A percentile compares a stretch with the other conserved stretches of the same genome.
phyloP scores from a whole-genome alignment of 2,797 vertebrate species.

The Onychomys leucogaster region DNA sequence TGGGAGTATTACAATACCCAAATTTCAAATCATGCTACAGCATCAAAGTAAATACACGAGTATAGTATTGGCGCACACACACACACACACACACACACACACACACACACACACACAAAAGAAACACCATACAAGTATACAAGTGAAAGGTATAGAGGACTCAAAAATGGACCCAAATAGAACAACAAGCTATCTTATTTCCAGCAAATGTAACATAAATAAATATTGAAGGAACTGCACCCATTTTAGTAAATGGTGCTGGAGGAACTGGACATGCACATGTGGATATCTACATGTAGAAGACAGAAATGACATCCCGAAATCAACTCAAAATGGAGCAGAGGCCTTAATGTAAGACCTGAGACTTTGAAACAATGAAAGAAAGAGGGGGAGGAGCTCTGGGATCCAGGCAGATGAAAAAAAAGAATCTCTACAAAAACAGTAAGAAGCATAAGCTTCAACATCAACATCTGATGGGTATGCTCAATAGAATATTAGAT shows the following conservation, averaged over 20 bases:
- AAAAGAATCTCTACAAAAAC: not conserved
- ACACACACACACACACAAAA: no score
- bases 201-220: not conserved
- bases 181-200: not conserved
- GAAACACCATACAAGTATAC: not conserved
- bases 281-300: not conserved
- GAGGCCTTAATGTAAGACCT: not conserved
- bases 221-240: not conserved
- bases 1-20: not conserved
- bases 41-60: not conserved
- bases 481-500: not conserved
- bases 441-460: not conserved
- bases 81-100: no score
- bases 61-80: no score
- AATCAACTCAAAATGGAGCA: not conserved
- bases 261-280: not conserved
- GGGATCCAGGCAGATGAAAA: not conserved
- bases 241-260: not conserved
- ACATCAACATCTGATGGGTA: not conserved
- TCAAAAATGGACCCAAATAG: not conserved
- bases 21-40: not conserved
- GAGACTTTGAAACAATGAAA: not conserved
- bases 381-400: no score
- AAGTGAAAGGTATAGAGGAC: not conserved
- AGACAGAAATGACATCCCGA: not conserved